Evolutionary conservation across 1,140 invertebrate genomes (phyloP), one percentile per base, ranked within the genome.

Genomic region (Laupala kohalensis): DNA sequence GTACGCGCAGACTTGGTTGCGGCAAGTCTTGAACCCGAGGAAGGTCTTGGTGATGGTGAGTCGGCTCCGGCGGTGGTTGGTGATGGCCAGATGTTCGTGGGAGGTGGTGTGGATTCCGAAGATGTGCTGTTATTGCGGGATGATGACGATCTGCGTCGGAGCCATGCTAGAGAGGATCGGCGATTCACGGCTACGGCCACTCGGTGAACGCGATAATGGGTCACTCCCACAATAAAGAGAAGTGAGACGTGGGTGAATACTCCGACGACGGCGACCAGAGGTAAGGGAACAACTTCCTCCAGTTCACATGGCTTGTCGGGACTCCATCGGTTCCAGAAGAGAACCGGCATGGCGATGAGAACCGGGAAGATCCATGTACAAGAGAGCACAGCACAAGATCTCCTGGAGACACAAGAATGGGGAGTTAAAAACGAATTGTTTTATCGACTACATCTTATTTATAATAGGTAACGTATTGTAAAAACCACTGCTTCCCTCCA

Each of bases 1-100:
- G 29, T 23, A 25, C 68, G 68, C 13, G 29, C 29, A 25, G 68
- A 69, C 68, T 69, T 69, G 68, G 29, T 69, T 13, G 25, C 23
- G 64, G 9, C 9, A 9, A 12, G 12, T 9, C 13, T 9, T 9
- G 9, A n/a, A 9, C 12, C 12, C 9, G 9, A 23, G 2, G 2
- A 1, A 23, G 9, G 23, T 9, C 19, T 9, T 0, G 9, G 37
- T 9, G 9, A 19, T 6, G 6, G 30, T 6, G 6, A 15, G 15
- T 37, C 6, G 0, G 37, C 37, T 0, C 9, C 9, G 1, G 37
- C 9, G 1, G 37, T 53, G 37, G 9, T 19, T 9, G 9, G 9
- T 9, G 37, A 1, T 9, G 4, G 1, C 9, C 9, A 19, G 37
- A 13, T 19, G 1, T 13, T 9, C 9, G 9, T 9, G 1, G 37